Base-by-base conservation (phyloP, 2,888 invertebrate species). In the Hyalella azteca region DNA sequence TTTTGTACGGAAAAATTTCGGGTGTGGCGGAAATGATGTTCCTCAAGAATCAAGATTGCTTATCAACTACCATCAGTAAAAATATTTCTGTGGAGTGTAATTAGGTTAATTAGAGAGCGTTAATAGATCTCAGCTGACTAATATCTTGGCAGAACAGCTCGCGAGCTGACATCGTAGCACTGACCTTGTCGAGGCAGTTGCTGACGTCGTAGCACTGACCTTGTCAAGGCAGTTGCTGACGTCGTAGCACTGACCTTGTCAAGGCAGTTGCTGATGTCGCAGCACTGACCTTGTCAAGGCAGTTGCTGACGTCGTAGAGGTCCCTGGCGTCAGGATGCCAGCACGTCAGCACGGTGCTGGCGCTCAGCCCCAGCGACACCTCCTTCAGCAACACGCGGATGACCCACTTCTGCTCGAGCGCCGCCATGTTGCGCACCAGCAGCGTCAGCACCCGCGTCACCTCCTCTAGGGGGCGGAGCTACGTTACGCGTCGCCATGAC, bases 391-490 rank as follows among this genome's bases (percentile, higher is more conserved):
- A 91, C 78, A 97, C 92, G 78, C 96, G 90, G 7, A 96, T 92
- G 29, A 97, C 90, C 97, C 97, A 98, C 89, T 95, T 96, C 85
- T 94, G 91, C 87, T 97, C 95, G 19, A 91, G 87, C 0, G 94
- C 91, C 9, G 92, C 92, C 85, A 93, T 90, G 84, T 91, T 91
- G 83, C 91, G 91, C 41, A 94, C 89, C 73, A 95, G 90, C 76
- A 90, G 89, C 79, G 91, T 89, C 81, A 97, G 90, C 80, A 91
- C 90, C 40, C 91, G 90, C 86, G 92, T 91, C 54, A 91, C 89
- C 5, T 88, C 89, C 76, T 88, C 89, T 89, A 78, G 22, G 40
- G 29, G 45, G 7, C 9, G 45, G 11, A 45, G n/a, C n/a, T n/a
- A n/a, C n/a, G n/a, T n/a, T n/a, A n/a, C n/a, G n/a, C n/a, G 19